These are phyloP conservation scores for Lampris megalopsis DNA, from an alignment of 2,113 vertebrate species.

Conservation along the genomic window DNA sequence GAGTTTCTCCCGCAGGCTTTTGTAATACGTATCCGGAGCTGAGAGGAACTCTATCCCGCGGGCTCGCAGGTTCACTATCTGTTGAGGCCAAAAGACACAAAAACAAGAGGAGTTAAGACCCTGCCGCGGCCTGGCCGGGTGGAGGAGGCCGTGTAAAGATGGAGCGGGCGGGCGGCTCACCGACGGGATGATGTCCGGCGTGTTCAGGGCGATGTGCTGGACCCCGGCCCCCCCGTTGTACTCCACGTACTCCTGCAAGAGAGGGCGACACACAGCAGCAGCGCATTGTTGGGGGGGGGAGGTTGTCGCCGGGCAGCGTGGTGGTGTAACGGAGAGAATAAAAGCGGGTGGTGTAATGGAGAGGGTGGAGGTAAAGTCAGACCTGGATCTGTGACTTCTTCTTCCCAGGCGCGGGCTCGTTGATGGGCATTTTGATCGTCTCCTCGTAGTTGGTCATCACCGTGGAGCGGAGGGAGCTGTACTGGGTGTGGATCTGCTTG, in stretches of 20 bases:
- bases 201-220: slow-evolving; percentile 88
- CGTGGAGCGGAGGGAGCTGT: slow-evolving; percentile 85
- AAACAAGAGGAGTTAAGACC: slow-evolving; percentile 2
- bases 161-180: slow-evolving; percentile 67
- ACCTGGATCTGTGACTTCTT: slow-evolving; percentile 88
- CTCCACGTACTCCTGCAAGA: slow-evolving; percentile 84
- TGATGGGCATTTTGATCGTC: slow-evolving; percentile 90
- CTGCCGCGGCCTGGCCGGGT: slow-evolving; percentile 30
- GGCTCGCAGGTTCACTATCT: slow-evolving; percentile 84
- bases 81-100: slow-evolving; percentile 36
- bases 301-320: no score
- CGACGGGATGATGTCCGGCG: slow-evolving; percentile 84
- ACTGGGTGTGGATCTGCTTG: slow-evolving; percentile 86
- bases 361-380: not conserved
- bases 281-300: not conserved
- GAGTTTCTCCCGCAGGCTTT: slow-evolving; percentile 78
- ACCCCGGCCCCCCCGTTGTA: slow-evolving; percentile 86
- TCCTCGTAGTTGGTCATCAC: slow-evolving; percentile 88
- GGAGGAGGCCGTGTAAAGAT: not conserved
- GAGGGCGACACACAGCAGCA: not conserved
- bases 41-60: slow-evolving; percentile 85
- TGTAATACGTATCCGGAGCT: slow-evolving; percentile 83
- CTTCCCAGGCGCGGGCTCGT: slow-evolving; percentile 83
- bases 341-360: not conserved
- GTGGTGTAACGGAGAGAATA: not conserved